Evolutionary conservation across 23 tunicate genomes (phyloP).

Genomic region (Oikopleura vanhoeffeni): DNA sequence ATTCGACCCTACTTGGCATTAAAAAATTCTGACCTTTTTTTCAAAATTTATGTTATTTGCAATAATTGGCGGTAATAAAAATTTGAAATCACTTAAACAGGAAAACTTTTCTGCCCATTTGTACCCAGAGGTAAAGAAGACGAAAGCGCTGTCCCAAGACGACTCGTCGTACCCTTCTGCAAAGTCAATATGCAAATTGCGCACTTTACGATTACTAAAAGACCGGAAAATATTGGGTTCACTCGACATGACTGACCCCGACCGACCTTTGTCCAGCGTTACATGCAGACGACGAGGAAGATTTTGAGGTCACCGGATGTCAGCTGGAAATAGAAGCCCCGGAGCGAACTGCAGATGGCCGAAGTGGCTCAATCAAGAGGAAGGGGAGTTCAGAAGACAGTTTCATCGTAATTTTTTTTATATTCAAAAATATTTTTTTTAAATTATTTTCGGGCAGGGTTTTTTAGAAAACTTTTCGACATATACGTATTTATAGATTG

Average conservation of each 20-base stretch:
- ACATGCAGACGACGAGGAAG: not conserved
- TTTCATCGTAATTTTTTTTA: too few relatives aligned
- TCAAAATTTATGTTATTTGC: too few relatives aligned
- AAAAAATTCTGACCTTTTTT: too few relatives aligned
- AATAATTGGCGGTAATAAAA: too few relatives aligned
- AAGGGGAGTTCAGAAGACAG: too few relatives aligned
- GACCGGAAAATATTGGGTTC: not conserved
- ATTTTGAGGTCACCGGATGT: not conserved
- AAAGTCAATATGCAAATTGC: conserved; percentile 7
- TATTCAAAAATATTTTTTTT: too few relatives aligned
- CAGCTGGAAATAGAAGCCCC: not conserved
- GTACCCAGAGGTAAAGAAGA: not conserved
- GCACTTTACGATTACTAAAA: not conserved
- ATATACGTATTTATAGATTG: too few relatives aligned
- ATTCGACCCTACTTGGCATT: too few relatives aligned
- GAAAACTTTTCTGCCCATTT: not conserved
- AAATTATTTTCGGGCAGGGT: too few relatives aligned
- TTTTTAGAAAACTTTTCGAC: too few relatives aligned
- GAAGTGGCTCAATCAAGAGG: too few relatives aligned
- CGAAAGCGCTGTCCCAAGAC: not conserved
- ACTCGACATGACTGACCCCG: conserved; percentile 8
- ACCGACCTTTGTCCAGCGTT: not conserved
- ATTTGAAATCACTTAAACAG: too few relatives aligned
- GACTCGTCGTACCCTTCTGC: not conserved
- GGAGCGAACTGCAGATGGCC: not conserved